Percentiles rank a stretch among this genome's conserved stretches.
These are phyloP conservation scores for Melanostigma gelatinosum DNA, from an alignment of 2,113 vertebrate species.

Conservation along the genomic window DNA sequence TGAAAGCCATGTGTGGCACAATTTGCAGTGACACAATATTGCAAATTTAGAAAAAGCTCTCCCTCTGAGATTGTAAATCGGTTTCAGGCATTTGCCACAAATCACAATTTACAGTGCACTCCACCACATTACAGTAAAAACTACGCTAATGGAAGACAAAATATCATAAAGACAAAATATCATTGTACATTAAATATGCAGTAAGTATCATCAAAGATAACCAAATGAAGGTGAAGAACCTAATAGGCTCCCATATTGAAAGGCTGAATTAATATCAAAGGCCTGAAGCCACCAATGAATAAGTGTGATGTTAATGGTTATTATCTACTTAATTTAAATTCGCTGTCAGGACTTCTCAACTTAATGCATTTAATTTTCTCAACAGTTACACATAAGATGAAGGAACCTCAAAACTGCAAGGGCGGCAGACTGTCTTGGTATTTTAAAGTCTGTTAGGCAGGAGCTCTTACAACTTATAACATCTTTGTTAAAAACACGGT, in stretches of 20 bases:
- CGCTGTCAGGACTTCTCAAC: background rate
- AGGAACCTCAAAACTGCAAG: background rate
- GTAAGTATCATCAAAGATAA: background rate
- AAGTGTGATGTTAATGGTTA: background rate
- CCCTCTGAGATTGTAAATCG: background rate
- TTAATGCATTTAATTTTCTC: background rate
- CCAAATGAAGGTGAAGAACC: background rate
- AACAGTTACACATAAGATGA: background rate
- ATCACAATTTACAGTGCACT: background rate
- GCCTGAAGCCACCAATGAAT: background rate
- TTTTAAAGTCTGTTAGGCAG: background rate
- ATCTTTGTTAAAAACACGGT: constrained; percentile 46
- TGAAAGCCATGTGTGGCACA: background rate
- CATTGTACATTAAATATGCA: background rate
- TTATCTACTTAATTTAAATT: background rate
- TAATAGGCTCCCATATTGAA: background rate
- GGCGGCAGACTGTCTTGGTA: background rate
- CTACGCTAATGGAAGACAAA: background rate
- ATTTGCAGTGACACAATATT: background rate
- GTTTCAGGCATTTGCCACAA: background rate
- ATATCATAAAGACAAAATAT: no score
- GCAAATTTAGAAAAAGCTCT: background rate
- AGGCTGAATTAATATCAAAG: background rate
- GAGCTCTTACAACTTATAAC: constrained; percentile 2
- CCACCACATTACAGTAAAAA: background rate